Evolutionary conservation across 2,797 vertebrate genomes (phyloP).

Genomic region (Eupleurogrammus muticus): DNA sequence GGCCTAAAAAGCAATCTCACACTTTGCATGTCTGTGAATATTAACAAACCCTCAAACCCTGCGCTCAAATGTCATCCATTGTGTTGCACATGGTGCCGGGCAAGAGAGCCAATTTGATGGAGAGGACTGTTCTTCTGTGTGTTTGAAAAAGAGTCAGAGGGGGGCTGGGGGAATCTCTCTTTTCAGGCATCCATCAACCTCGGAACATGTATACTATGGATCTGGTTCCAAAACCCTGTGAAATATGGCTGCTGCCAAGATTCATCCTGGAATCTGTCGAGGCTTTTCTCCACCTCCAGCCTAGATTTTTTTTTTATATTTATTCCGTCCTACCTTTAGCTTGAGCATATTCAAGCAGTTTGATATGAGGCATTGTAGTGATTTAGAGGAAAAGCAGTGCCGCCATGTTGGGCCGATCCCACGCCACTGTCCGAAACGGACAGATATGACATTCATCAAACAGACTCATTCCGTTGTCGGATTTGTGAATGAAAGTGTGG

Average conservation of each 20-base stretch:
- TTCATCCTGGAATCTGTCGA: conserved; percentile 37
- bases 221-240: conserved; percentile 51
- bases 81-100: conserved; percentile 70
- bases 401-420: conserved; percentile 50
- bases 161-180: conserved; percentile 37
- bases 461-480: conserved; percentile 42
- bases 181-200: conserved; percentile 68
- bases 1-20: conserved; percentile 82
- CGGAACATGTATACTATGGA: conserved; percentile 62
- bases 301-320: conserved; percentile 43
- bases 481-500: conserved; percentile 57
- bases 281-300: conserved; percentile 28
- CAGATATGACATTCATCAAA: conserved; percentile 44
- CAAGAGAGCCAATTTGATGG: conserved; percentile 71
- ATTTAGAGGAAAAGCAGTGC: no score
- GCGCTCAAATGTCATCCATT: conserved; percentile 79
- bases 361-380: conserved; percentile 25
- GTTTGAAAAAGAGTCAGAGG: conserved; percentile 63
- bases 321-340: conserved; percentile 50
- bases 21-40: conserved; percentile 85
- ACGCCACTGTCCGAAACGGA: conserved; percentile 19
- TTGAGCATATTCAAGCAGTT: conserved; percentile 37
- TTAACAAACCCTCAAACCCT: conserved; percentile 80
- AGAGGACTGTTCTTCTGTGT: conserved; percentile 67
- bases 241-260: conserved; percentile 60